Conservation (phyloP, 2,113 vertebrate genomes). For the Microcebus griseorufus region DNA sequence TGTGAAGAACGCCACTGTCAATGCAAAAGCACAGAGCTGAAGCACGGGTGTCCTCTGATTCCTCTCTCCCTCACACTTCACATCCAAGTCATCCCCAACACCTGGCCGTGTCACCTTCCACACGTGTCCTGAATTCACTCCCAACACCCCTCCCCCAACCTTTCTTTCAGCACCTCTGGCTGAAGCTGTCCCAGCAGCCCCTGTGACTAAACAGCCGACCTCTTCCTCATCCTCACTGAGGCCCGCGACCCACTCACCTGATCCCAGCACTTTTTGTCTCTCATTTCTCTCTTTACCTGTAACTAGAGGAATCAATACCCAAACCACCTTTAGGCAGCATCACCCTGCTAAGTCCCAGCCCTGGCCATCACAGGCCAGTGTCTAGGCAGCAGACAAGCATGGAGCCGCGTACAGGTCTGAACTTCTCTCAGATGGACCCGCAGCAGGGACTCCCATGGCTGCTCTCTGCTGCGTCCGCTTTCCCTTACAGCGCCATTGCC, state of each 20-base stretch:
- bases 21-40: background rate
- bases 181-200: background rate
- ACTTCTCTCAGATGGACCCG: background rate
- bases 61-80: background rate
- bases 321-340: background rate
- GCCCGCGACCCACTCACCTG: background rate
- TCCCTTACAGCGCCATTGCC: background rate
- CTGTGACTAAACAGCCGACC: background rate
- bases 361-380: background rate
- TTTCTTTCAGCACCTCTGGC: background rate
- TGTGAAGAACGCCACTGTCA: background rate
- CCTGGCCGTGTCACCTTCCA: background rate
- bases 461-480: background rate
- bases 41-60: background rate
- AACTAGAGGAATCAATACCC: background rate
- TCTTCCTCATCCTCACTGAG: background rate
- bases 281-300: background rate
- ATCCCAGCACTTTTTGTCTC: background rate
- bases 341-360: background rate
- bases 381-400: background rate
- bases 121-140: background rate
- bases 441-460: too few relatives aligned
- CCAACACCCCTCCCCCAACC: background rate
- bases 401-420: accelerated
- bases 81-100: too few relatives aligned